phyloP scores from a whole-genome alignment of 1,140 invertebrate species.

The Cotesia glomerata region DNA sequence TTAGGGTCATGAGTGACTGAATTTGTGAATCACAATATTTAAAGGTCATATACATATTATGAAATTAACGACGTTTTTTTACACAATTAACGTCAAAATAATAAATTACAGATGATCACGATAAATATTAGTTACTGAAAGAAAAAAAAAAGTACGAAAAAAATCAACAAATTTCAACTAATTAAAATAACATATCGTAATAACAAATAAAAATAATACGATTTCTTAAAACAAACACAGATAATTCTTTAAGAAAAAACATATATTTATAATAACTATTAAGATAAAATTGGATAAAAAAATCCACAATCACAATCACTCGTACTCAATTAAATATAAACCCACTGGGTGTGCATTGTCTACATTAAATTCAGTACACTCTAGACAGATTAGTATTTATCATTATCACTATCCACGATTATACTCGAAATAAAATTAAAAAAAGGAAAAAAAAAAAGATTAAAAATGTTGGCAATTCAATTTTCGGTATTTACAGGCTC shows the following conservation, averaged over 20 bases:
- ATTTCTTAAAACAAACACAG: not conserved
- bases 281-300: constrained; percentile 23
- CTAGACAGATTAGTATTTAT: not conserved
- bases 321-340: not conserved
- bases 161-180: constrained; percentile 27
- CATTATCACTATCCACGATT: not conserved
- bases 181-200: constrained; percentile 13
- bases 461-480: constrained; percentile 56
- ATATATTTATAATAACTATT: constrained; percentile 5
- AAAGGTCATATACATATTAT: constrained; percentile 25
- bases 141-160: not conserved
- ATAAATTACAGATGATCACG: constrained; percentile 13
- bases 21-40: constrained; percentile 37
- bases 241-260: constrained; percentile 3
- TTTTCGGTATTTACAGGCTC: constrained; percentile 84
- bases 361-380: not conserved
- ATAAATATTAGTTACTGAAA: constrained; percentile 5
- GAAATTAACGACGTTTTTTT: constrained; percentile 29
- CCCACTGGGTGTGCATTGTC: not conserved
- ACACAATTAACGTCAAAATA: constrained; percentile 13
- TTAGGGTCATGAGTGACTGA: constrained; percentile 47
- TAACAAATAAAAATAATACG: constrained; percentile 13
- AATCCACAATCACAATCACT: constrained; percentile 2
- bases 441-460: not conserved
- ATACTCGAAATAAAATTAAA: not conserved